Conservation (phyloP, 2,113 vertebrate species). For the Ellobius talpinus region DNA sequence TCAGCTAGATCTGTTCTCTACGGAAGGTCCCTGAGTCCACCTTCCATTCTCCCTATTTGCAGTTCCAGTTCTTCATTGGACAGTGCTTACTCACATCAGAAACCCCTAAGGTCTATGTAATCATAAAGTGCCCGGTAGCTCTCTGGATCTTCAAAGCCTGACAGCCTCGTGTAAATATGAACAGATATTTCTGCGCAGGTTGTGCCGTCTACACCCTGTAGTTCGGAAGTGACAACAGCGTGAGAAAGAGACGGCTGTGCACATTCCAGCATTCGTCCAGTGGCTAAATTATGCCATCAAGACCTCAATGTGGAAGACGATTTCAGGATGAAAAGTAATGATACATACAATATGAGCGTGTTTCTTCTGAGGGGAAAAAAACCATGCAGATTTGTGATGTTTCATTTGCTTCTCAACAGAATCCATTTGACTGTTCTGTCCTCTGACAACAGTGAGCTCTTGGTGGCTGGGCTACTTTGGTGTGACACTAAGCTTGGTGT, state of each 20-base stretch:
- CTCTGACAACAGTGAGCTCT: neutral
- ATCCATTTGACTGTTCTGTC: neutral
- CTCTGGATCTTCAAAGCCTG: conserved; percentile 38
- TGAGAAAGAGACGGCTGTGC: neutral
- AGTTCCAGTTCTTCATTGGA: neutral
- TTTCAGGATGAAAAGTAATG: conserved; percentile 69
- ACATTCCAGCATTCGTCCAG: conserved; percentile 4
- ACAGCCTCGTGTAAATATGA: neutral
- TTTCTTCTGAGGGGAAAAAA: conserved; percentile 35
- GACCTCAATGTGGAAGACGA: conserved; percentile 41
- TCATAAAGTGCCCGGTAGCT: neutral
- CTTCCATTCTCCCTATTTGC: neutral
- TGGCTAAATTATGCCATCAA: conserved; percentile 57
- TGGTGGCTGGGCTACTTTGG: neutral
- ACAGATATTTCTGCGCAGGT: neutral
- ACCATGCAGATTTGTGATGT: conserved; percentile 28
- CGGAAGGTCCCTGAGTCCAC: neutral
- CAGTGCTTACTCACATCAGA: neutral
- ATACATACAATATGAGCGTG: conserved; percentile 56
- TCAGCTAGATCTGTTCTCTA: neutral
- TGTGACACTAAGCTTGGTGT: neutral
- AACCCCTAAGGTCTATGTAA: neutral
- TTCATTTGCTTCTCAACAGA: conserved; percentile 44
- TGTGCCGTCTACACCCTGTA: neutral
- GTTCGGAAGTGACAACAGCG: neutral